A percentile compares a stretch with the other conserved stretches of the same genome.
phyloP scores from a whole-genome alignment of 2,113 vertebrate species.

The Sinosuthora webbiana region DNA sequence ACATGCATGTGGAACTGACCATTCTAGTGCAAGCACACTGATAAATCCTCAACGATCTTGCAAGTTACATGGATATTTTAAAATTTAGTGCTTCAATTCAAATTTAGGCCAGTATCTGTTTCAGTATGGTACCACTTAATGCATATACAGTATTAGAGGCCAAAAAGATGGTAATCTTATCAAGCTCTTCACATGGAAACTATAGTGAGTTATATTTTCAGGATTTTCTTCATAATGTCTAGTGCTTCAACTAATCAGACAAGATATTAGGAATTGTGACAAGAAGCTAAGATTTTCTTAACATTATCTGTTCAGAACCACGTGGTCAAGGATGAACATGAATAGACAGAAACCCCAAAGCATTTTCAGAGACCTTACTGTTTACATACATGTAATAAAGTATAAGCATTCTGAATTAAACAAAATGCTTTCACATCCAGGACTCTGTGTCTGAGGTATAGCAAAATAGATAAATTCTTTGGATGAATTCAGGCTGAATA shows the following conservation, averaged over 20 bases:
- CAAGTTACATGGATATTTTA: not conserved
- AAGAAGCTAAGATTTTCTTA: not conserved
- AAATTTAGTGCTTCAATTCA: not conserved
- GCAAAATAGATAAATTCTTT: not conserved
- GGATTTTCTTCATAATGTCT: not conserved
- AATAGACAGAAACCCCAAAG: not conserved
- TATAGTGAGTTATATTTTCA: not conserved
- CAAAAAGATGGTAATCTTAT: not conserved
- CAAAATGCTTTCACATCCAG: not conserved
- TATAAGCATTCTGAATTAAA: not conserved
- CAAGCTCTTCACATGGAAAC: not conserved
- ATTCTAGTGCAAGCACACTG: not conserved
- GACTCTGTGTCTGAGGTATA: not conserved
- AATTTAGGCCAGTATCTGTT: not conserved
- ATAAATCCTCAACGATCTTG: not conserved
- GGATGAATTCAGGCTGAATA: not conserved
- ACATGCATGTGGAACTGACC: not conserved
- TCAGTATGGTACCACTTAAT: not conserved
- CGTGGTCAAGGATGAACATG: fast-evolving
- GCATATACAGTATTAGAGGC: not conserved
- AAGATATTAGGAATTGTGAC: not conserved
- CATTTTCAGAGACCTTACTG: not conserved
- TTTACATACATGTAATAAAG: not conserved
- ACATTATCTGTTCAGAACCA: not conserved
- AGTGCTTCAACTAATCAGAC: not conserved